Conservation (phyloP, 2,113 vertebrate species). For the Cinclus mexicanus region DNA sequence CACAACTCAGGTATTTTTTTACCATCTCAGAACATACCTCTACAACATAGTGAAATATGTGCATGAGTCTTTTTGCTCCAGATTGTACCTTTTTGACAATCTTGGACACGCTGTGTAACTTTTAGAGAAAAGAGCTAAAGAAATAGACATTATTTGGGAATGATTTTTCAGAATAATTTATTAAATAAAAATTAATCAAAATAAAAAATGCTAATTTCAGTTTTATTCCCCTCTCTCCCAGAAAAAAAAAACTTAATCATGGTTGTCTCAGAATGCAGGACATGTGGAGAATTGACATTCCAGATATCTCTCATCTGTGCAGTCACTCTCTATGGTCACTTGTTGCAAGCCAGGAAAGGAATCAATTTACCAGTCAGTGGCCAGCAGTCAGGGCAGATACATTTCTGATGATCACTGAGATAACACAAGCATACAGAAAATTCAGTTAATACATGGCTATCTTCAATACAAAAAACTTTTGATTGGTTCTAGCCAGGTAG, state of each 20-base stretch:
- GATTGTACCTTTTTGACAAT: neutral
- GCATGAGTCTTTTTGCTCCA: neutral
- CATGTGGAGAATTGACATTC: neutral
- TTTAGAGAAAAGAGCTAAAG: neutral
- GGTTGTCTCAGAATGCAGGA: neutral
- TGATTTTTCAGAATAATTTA: neutral
- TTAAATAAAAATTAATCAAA: neutral
- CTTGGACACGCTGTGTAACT: neutral
- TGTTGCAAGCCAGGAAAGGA: neutral
- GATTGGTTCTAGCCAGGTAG: neutral
- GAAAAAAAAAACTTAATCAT: neutral
- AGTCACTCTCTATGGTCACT: neutral
- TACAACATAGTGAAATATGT: neutral
- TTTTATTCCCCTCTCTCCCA: rapidly evolving
- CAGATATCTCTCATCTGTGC: neutral
- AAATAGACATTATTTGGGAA: neutral
- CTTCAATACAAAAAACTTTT: constrained; percentile 24
- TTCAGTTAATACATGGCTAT: neutral
- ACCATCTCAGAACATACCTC: neutral
- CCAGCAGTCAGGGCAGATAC: neutral
- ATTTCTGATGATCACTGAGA: constrained; percentile 21
- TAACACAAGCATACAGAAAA: constrained; percentile 22
- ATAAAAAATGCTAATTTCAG: neutral
- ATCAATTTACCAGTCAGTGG: constrained; percentile 7
- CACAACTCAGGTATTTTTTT: neutral